Conservation (phyloP, 2,113 vertebrate species). For the Eleginops maclovinus region DNA sequence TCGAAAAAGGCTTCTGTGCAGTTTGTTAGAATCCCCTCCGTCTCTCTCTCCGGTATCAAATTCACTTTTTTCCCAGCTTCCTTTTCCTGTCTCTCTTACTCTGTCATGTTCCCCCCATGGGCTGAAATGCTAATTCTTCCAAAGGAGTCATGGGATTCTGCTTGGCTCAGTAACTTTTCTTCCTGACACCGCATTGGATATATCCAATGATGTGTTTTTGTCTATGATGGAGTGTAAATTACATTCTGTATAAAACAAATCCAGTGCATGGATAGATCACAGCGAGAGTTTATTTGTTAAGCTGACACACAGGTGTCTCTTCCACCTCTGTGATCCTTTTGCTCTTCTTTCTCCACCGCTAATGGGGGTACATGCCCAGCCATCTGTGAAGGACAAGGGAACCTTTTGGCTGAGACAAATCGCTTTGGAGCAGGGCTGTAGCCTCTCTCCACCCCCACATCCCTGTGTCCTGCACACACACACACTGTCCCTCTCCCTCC, state of each 20-base stretch:
- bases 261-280: conserved; percentile 49
- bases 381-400: conserved; percentile 85
- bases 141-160: conserved; percentile 74
- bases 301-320: conserved; percentile 72
- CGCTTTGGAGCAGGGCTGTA: conserved; percentile 72
- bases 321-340: conserved; percentile 42
- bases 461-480: conserved; percentile 26
- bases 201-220: conserved; percentile 62
- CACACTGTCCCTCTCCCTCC: conserved; percentile 62
- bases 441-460: conserved; percentile 52
- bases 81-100: conserved; percentile 45
- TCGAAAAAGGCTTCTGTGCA: conserved; percentile 49
- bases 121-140: conserved; percentile 80
- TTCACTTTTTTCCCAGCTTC: conserved; percentile 43
- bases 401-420: conserved; percentile 85
- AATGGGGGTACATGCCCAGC: conserved; percentile 76
- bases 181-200: conserved; percentile 61
- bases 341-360: conserved; percentile 65
- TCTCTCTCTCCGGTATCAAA: conserved; percentile 26
- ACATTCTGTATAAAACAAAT: conserved; percentile 58
- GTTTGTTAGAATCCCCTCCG: conserved; percentile 31
- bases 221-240: conserved; percentile 62
- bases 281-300: conserved; percentile 54
- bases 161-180: conserved; percentile 72
- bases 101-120: conserved; percentile 47